Evolutionary conservation across 2,888 invertebrate species (phyloP), one percentile per base, ranked within the genome.

Genomic region (Thera obeliscata): DNA sequence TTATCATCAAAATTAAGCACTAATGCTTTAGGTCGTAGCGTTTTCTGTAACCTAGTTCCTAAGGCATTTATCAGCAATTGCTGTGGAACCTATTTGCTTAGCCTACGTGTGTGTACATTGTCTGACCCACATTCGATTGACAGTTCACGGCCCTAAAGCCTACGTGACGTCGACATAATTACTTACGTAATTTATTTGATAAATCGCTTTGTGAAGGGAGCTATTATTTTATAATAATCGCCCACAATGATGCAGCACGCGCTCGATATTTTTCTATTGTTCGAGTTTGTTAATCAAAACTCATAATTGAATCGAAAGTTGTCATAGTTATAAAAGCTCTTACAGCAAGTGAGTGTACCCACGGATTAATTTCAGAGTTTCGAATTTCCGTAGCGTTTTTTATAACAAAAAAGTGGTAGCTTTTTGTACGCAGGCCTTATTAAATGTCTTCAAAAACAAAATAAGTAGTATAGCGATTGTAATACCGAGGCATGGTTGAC

Each of bases 71-170:
- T 38, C 57, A 1, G 46, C 56, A 69, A 61, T 65, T 56, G 50
- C 50, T 61, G 49, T 38, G 55, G 65, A 67, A 61, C 54, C 66
- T 64, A 56, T 74, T 70, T 71, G 64, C 64, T 74, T 55, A 61
- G 56, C 59, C 49, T 54, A 43, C 57, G 66, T 66, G 67, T 59
- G 70, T 69, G 63, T 77, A 71, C 73, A 73, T 67, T 80, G 78
- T 78, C 72, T 87, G 85, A 85, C 86, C 87, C 76, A 86, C 82
- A 84, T 85, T 77, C 64, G 67, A 78, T 71, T 73, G 74, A 75
- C 76, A 79, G 81, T 80, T 76, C 78, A 77, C 78, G 78, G 78
- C 80, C 80, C 84, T 80, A 83, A 86, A 85, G 79, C 82, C 85
- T 85, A 85, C 83, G 81, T 86, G 86, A 85, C 85, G 81, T 71